Percentiles rank a stretch among this genome's conserved stretches.
Evolutionary conservation across 2,113 vertebrate species (phyloP).

Genomic region (Odobenus rosmarus): DNA sequence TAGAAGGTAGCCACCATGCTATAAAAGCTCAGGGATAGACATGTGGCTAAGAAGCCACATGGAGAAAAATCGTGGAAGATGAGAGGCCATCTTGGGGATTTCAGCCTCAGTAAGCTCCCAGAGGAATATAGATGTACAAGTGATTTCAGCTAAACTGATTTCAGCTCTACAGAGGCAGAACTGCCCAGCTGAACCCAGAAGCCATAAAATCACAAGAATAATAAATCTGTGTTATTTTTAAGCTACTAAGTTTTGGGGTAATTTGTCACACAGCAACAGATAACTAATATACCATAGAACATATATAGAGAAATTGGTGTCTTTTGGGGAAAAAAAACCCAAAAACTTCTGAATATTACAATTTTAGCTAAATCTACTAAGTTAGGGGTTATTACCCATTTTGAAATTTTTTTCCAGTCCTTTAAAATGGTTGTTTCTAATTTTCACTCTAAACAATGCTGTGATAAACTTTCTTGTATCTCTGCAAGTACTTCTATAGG

Average conservation of each 20-base stretch:
- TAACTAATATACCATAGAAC: neutral
- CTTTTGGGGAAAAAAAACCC: neutral
- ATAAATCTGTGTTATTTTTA: neutral
- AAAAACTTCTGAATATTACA: neutral
- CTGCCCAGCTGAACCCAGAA: neutral
- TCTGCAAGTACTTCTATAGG: neutral
- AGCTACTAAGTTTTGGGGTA: neutral
- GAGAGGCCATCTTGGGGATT: neutral
- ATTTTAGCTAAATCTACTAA: neutral
- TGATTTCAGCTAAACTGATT: neutral
- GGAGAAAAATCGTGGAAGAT: neutral
- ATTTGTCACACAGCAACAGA: neutral
- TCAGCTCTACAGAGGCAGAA: neutral
- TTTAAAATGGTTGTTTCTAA: neutral
- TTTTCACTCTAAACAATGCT: neutral
- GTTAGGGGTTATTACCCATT: neutral
- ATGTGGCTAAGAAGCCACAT: neutral
- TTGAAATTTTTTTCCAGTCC: neutral
- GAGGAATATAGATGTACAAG: neutral
- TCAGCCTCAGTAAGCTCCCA: neutral
- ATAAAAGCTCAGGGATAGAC: neutral
- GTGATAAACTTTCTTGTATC: neutral
- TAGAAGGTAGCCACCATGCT: neutral
- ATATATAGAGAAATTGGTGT: neutral
- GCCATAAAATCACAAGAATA: neutral